These are phyloP conservation scores for Pteruthius melanotis DNA, from an alignment of 2,113 vertebrate genomes.

Conservation along the genomic window DNA sequence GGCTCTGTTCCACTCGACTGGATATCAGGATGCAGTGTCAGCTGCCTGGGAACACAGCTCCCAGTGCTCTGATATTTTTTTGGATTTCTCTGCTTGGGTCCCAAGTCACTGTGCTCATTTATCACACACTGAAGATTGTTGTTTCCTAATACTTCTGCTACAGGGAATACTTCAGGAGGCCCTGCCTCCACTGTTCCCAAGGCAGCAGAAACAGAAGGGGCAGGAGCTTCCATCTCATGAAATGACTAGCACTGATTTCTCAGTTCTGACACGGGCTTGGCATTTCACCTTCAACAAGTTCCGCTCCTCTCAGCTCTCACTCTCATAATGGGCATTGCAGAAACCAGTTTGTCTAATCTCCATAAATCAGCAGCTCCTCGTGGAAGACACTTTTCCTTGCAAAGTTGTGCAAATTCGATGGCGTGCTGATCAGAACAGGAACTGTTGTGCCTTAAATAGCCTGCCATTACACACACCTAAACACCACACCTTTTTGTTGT, in stretches of 20 bases:
- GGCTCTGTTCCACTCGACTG: neutral
- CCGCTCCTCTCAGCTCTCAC: neutral
- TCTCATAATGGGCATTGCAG: neutral
- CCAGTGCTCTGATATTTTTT: neutral
- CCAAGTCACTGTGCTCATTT: neutral
- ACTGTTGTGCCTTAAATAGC: neutral
- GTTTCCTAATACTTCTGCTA: neutral
- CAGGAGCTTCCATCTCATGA: neutral
- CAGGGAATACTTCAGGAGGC: neutral
- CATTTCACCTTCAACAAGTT: slow-evolving; percentile 24
- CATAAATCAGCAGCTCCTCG: neutral
- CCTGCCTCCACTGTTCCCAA: neutral
- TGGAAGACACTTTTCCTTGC: neutral
- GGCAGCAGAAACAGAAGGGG: neutral
- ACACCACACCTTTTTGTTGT: neutral
- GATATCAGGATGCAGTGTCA: neutral
- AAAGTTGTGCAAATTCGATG: neutral
- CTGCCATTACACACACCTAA: neutral
- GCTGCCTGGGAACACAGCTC: neutral
- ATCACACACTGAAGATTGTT: neutral
- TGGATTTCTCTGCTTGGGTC: neutral
- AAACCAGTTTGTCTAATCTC: neutral
- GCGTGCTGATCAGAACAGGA: neutral
- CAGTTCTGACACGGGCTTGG: neutral
- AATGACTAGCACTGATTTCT: neutral